These are phyloP conservation scores for Zophobas morio DNA, from an alignment of 1,140 invertebrate genomes.

Conservation along the genomic window DNA sequence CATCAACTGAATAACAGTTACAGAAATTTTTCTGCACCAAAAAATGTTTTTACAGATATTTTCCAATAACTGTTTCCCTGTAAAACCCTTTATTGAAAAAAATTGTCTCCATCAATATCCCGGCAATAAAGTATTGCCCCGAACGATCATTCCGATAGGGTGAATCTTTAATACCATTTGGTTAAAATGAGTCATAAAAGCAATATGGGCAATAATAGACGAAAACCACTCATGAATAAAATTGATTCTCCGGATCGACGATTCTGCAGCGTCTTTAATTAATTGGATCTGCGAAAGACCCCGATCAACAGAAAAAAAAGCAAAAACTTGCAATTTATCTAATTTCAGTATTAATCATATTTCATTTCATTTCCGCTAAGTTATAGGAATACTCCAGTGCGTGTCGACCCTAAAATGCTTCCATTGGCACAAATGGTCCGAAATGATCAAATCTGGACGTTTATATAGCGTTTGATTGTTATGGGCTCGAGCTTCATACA, in stretches of 20 bases:
- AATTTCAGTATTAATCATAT: conserved; percentile 29
- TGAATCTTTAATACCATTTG: conserved; percentile 39
- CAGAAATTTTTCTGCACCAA: too few species aligned
- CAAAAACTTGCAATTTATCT: conserved; percentile 17
- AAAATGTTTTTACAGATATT: neutral
- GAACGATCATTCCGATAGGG: conserved; percentile 30
- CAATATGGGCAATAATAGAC: conserved; percentile 48
- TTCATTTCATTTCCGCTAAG: conserved; percentile 19
- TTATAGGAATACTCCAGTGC: conserved; percentile 19
- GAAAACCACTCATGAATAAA: conserved; percentile 52
- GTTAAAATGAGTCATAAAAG: conserved; percentile 47
- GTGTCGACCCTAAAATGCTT: conserved; percentile 56
- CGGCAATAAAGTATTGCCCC: conserved; percentile 28
- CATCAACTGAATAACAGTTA: too few species aligned
- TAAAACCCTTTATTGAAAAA: neutral
- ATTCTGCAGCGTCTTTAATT: conserved; percentile 53
- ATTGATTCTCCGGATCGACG: conserved; percentile 50
- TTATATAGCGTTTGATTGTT: conserved; percentile 61
- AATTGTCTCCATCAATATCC: conserved; percentile 13
- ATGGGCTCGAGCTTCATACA: conserved; percentile 51
- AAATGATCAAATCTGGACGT: conserved; percentile 63
- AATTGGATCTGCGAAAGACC: conserved; percentile 53
- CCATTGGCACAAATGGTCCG: conserved; percentile 63
- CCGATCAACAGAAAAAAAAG: conserved; percentile 12
- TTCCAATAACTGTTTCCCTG: neutral